These are phyloP conservation scores for Cyrtodaria siliqua DNA, from an alignment of 2,888 invertebrate genomes.

Conservation along the genomic window DNA sequence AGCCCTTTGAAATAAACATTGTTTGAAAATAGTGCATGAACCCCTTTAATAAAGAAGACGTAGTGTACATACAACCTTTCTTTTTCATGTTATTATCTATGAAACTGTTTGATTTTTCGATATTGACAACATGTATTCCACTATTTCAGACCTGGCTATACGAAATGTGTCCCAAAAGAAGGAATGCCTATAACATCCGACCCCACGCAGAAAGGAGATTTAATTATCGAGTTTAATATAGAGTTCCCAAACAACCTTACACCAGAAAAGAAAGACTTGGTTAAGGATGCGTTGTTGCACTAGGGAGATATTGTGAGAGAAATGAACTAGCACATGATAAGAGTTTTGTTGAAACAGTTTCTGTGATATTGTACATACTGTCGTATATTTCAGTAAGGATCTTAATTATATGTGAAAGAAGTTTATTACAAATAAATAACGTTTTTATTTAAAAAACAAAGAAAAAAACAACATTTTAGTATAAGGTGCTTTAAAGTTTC, in stretches of 20 bases:
- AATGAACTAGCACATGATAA: not conserved
- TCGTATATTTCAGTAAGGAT: no score
- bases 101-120: no score
- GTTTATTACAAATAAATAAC: no score
- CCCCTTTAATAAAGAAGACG: no score
- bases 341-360: not conserved
- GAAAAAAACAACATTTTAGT: no score
- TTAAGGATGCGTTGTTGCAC: constrained; percentile 79
- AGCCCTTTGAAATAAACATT: no score
- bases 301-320: constrained; percentile 14
- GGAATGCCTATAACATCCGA: constrained; percentile 85
- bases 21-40: no score
- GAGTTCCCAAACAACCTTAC: constrained; percentile 84
- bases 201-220: constrained; percentile 84
- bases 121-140: no score
- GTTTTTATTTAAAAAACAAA: no score
- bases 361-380: not conserved
- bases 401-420: no score
- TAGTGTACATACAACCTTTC: not conserved
- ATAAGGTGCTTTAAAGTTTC: no score
- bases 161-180: constrained; percentile 84
- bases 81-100: not conserved
- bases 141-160: constrained; percentile 84
- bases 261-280: constrained; percentile 84
- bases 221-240: constrained; percentile 86